Conservation (phyloP, 2,113 vertebrate genomes). For the Barnardius zonarius region DNA sequence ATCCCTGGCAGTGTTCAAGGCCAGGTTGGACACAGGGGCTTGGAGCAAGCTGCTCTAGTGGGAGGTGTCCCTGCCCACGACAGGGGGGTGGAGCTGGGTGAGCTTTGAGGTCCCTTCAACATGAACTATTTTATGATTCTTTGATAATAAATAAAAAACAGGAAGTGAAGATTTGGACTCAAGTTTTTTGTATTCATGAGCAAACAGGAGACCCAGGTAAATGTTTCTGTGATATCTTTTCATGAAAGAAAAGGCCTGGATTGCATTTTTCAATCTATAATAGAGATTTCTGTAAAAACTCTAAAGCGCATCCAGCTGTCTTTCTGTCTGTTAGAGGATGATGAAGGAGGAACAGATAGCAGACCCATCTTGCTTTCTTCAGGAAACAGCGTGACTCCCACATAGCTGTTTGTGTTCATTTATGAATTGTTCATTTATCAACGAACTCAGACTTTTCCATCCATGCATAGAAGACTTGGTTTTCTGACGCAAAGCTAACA, state of each 20-base stretch:
- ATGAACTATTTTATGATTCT: too few relatives aligned
- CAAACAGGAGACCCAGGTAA: not conserved
- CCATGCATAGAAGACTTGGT: not conserved
- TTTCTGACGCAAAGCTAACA: conserved; percentile 38
- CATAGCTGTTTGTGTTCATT: not conserved
- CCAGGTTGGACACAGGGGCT: too few relatives aligned
- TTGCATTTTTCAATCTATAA: not conserved
- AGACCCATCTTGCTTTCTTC: not conserved
- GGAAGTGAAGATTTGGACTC: not conserved
- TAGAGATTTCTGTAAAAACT: not conserved
- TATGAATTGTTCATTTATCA: conserved; percentile 35
- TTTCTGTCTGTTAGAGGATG: not conserved
- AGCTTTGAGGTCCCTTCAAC: too few relatives aligned
- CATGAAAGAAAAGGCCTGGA: not conserved
- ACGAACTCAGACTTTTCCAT: not conserved
- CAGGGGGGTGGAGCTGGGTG: too few relatives aligned
- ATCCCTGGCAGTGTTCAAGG: too few relatives aligned
- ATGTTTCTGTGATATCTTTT: not conserved
- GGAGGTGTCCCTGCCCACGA: too few relatives aligned
- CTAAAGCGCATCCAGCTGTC: not conserved
- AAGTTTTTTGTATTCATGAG: not conserved
- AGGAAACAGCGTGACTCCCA: not conserved
- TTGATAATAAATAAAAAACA: not conserved
- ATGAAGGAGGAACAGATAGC: not conserved
- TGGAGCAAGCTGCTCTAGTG: too few relatives aligned